phyloP scores from a whole-genome alignment of 92 coral and sea anemone species.

The Zoanthus sansibaricus region DNA sequence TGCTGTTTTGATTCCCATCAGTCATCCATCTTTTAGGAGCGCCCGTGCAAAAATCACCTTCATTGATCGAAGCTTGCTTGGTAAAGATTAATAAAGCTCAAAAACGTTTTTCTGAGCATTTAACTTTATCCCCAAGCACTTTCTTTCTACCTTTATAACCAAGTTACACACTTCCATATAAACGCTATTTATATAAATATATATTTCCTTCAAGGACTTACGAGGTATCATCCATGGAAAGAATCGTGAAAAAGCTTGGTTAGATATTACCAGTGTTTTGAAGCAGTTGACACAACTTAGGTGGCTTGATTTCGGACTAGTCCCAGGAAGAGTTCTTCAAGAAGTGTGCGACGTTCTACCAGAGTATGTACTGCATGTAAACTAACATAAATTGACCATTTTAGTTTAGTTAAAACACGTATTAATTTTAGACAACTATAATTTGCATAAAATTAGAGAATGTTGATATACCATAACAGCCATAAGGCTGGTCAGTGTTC shows the following conservation, averaged over 20 bases:
- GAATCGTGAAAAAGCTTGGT: slow-evolving; percentile 61
- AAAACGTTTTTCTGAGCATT: too few relatives aligned
- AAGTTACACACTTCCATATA: background rate
- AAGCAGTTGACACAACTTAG: slow-evolving; percentile 62
- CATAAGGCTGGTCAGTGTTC: too few relatives aligned
- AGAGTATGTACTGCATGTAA: slow-evolving; percentile 51
- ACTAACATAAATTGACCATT: background rate
- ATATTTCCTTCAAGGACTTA: slow-evolving; percentile 56
- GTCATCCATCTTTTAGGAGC: too few relatives aligned
- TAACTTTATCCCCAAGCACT: too few relatives aligned
- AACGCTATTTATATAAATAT: background rate
- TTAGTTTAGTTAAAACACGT: too few relatives aligned
- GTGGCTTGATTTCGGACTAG: slow-evolving; percentile 78
- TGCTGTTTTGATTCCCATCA: too few relatives aligned
- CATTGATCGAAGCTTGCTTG: too few relatives aligned
- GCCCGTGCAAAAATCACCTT: too few relatives aligned
- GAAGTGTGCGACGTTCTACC: slow-evolving; percentile 67
- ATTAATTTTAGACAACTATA: too few relatives aligned
- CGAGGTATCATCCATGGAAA: slow-evolving; percentile 69
- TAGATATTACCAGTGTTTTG: slow-evolving; percentile 62
- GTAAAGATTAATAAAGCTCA: too few relatives aligned
- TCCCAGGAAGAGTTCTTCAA: slow-evolving; percentile 73
- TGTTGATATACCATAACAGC: too few relatives aligned
- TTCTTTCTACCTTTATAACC: background rate
- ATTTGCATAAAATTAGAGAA: too few relatives aligned